Evolutionary conservation across 2,888 invertebrate genomes (phyloP), one percentile per base, ranked within the genome.

Genomic region (Netelia melanura): DNA sequence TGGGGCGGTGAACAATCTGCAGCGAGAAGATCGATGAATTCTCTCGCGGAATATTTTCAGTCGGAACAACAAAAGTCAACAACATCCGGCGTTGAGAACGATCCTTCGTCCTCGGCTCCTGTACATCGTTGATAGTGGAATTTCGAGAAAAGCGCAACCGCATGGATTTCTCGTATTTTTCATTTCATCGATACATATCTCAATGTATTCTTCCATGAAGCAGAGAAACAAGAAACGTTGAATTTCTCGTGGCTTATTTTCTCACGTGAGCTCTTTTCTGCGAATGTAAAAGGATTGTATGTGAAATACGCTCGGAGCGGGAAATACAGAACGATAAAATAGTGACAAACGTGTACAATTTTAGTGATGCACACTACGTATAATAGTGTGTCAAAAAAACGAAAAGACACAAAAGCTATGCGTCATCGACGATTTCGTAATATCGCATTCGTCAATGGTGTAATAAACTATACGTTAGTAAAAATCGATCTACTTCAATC

Each of bases 41-140:
- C 97, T 79, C 95, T 97, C 64, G 97, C 97, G 88, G 96, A 96
- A 79, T 97, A 97, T 94, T 97, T 97, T 93, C 96, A 97, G 86
- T 94, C 95, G 64, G 92, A 92, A 70, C 92, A 92, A 79, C 90
- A 91, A 65, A 91, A 92, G 75, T 71, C 86, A 9, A 76, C 75
- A 48, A 81, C 71, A 65, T 64, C 61, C n/a, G 72, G 74, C 9
- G 56, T 72, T 14, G 54, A 64, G 25, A 77, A 67, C 70, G 75
- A 80, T 23, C 65, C 85, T 72, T 38, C 86, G 17, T 68, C 89
- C 14, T 79, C 90, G 6, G 44, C 88, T 3, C 67, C 89, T 6
- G 64, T 85, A 65, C 79, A 87, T 81, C 87, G 82, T 62, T 87
- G 85, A 48, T 48, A 48, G 1, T 48, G 14, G 11, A 3, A 11